Conservation (phyloP, 2,113 vertebrate genomes). For the Oxyura jamaicensis region DNA sequence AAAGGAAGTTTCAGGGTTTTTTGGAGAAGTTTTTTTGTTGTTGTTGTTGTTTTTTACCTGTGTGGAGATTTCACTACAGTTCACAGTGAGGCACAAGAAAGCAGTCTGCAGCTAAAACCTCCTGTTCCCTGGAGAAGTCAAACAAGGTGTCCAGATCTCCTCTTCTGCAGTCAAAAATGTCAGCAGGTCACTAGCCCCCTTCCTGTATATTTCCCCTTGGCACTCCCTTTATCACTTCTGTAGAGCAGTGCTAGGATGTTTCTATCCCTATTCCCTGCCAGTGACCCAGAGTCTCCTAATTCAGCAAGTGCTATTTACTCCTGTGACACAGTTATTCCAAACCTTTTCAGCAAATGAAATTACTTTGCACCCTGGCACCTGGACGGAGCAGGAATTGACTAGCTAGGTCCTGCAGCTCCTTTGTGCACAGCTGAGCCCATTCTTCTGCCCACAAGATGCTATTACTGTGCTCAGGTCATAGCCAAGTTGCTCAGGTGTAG, state of each 20-base stretch:
- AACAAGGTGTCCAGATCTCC: neutral
- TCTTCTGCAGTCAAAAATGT: neutral
- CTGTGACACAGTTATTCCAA: neutral
- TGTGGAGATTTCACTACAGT: neutral
- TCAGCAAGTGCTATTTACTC: neutral
- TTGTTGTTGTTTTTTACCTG: neutral
- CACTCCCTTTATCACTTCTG: neutral
- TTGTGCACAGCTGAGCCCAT: accelerated
- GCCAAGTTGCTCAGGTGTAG: neutral
- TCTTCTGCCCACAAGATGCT: no score
- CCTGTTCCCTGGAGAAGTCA: neutral
- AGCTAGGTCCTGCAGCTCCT: neutral
- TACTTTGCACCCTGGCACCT: neutral
- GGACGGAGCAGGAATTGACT: neutral
- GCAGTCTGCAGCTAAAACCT: neutral
- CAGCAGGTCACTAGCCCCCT: neutral
- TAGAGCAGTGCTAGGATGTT: neutral
- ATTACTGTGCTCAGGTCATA: no score
- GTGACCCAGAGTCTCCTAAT: neutral
- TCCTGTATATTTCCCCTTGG: neutral
- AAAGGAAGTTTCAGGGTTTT: neutral
- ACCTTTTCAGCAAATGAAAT: neutral
- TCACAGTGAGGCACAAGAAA: neutral
- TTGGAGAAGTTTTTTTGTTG: neutral
- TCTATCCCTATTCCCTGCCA: neutral